Base-by-base conservation (phyloP, 1,140 invertebrate species). In the Eupristina koningsbergeri region DNA sequence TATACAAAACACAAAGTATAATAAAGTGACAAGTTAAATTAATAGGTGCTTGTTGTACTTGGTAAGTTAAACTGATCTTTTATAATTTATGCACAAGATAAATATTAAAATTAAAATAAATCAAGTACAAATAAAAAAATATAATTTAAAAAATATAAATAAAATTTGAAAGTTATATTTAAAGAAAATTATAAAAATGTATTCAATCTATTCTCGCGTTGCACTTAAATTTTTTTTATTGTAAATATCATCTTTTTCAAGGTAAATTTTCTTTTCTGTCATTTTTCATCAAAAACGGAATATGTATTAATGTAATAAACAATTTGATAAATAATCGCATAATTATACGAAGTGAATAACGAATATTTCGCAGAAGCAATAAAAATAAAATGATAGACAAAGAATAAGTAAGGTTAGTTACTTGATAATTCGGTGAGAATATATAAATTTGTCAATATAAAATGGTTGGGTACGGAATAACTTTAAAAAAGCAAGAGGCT, bases 131-230 rank as follows among this genome's bases (percentile, higher is more conserved):
- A n/a, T n/a, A n/a, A n/a, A n/a, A n/a, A n/a, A n/a, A n/a, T n/a
- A n/a, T n/a, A n/a, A 9, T 22, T 0, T 31, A 39, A 77, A 15
- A 61, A 15, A 34, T 77, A 77, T 77, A 77, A 77, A 77, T 77
- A 77, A 77, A n/a, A n/a, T n/a, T n/a, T n/a, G 34, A 29, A 39
- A 6, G 8, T 53, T 7, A 9, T 77, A 77, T 77, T 77, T 63
- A 77, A 5, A 39, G 53, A n/a, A n/a, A 77, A 63, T 22, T 34
- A 53, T 77, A 53, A 36, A 77, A 77, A 77, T 77, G 39, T 36
- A 1, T 22, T 2, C 17, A 15, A 76, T 76, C 74, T 76, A 76
- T 76, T 76, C 50, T 76, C 41, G 29, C 9, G 29, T 29, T 2
- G 26, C 8, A 22, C 36, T 39, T 29, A 34, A 13, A 39, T 77